phyloP scores from a whole-genome alignment of 1,140 invertebrate species.

The Anastrepha ludens region DNA sequence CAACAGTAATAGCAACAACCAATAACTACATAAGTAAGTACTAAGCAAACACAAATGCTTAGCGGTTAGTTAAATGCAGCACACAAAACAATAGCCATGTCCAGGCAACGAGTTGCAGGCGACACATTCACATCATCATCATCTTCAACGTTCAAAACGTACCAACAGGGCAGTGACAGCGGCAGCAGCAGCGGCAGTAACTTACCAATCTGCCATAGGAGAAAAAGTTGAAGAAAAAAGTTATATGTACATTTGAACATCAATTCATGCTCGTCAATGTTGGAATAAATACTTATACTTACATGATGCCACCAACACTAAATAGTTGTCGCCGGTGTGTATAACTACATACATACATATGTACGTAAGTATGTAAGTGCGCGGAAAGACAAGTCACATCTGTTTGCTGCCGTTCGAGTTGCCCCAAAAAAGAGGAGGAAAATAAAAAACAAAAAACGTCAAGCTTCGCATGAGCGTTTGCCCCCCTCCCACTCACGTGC shows the following conservation, averaged over 20 bases:
- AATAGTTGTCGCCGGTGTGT: background rate
- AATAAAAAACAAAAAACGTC: background rate
- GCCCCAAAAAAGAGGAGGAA: conserved; percentile 2
- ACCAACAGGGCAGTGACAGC: conserved; percentile 13
- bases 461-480: background rate
- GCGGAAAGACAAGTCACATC: conserved; percentile 28
- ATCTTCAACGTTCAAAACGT: background rate
- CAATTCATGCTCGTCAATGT: conserved; percentile 46
- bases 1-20: background rate
- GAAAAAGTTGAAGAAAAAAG: background rate
- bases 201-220: conserved; percentile 31
- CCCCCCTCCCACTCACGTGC: background rate
- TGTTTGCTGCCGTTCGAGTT: background rate
- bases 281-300: conserved; percentile 28
- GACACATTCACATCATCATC: conserved; percentile 37
- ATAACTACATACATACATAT: background rate
- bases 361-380: background rate
- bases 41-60: conserved; percentile 22
- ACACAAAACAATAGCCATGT: conserved; percentile 39
- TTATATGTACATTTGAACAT: conserved; percentile 9
- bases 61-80: conserved; percentile 20
- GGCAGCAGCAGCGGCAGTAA: background rate
- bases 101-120: conserved; percentile 1
- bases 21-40: background rate
- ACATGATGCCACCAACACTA: conserved; percentile 32